These are phyloP conservation scores for Ianthella basta DNA, from an alignment of 37 sponge, comb jelly and placozoan species.

Conservation along the genomic window DNA sequence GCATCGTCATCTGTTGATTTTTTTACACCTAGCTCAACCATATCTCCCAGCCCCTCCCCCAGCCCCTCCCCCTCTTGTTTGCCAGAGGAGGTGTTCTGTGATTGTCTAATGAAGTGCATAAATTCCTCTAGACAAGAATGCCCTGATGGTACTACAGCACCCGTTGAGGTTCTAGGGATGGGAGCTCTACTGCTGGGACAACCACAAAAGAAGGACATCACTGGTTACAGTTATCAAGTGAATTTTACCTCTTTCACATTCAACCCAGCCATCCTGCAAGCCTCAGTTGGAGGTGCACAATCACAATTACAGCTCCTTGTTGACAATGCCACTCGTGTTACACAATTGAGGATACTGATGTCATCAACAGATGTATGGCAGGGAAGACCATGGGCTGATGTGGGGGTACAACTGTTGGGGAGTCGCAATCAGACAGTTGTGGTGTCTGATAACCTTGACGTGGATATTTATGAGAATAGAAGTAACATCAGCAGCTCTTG, in stretches of 20 bases:
- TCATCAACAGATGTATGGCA: conserved; percentile 4
- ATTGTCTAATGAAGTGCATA: too few relatives aligned
- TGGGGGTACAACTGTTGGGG: background rate
- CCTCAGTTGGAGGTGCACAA: background rate
- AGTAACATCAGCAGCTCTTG: background rate
- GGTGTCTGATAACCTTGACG: background rate
- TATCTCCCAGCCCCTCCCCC: too few relatives aligned
- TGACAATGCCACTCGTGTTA: too few relatives aligned
- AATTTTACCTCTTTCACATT: background rate
- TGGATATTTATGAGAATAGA: background rate
- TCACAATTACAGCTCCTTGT: background rate
- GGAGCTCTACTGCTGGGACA: background rate
- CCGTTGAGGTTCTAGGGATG: background rate
- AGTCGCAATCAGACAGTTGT: background rate
- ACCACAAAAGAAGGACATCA: background rate
- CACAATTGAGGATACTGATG: background rate
- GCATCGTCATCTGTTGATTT: too few relatives aligned
- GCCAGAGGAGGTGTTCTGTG: too few relatives aligned
- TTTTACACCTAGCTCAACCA: too few relatives aligned
- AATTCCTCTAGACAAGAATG: too few relatives aligned
- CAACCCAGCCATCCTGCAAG: background rate
- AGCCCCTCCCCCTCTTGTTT: too few relatives aligned
- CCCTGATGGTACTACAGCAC: too few relatives aligned
- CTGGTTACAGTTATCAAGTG: background rate
- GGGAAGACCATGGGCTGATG: background rate